phyloP scores from a whole-genome alignment of 2,888 invertebrate genomes.

The Stenotaenia linearis region DNA sequence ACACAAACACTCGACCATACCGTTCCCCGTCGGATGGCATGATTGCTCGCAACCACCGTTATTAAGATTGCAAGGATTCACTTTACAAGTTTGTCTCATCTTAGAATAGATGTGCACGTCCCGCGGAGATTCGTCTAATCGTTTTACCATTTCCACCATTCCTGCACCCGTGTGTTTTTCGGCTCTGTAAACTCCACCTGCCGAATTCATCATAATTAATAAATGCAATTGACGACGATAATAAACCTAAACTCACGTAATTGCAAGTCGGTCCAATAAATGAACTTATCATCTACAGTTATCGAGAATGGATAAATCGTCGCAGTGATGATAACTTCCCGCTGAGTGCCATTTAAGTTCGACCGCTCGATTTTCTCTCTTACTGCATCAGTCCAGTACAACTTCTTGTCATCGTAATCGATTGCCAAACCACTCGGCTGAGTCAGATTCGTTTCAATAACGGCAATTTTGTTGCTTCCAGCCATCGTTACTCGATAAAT shows the following conservation, averaged over 20 bases:
- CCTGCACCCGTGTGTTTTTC: conserved; percentile 95
- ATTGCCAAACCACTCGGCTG: conserved; percentile 94
- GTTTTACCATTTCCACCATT: conserved; percentile 87
- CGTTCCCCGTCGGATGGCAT: conserved; percentile 82
- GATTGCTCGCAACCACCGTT: conserved; percentile 91
- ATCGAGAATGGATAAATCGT: conserved; percentile 95
- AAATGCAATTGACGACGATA: too few relatives aligned
- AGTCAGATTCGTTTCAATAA: conserved; percentile 82
- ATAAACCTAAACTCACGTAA: conserved; percentile 57
- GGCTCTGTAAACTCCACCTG: conserved; percentile 80
- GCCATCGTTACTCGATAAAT: conserved; percentile 95
- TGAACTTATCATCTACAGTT: conserved; percentile 79
- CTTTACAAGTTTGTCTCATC: conserved; percentile 67
- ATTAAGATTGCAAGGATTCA: conserved; percentile 77
- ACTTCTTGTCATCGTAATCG: conserved; percentile 77
- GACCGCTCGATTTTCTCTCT: conserved; percentile 88
- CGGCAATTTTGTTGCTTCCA: conserved; percentile 79
- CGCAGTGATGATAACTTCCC: conserved; percentile 77
- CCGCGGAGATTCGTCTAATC: conserved; percentile 85
- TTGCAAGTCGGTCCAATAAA: conserved; percentile 95
- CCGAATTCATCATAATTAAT: too few relatives aligned
- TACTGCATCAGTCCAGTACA: conserved; percentile 96
- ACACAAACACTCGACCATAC: conserved; percentile 79
- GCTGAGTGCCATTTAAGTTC: conserved; percentile 74
- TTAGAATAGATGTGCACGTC: conserved; percentile 83